phyloP scores from a whole-genome alignment of 1,140 invertebrate genomes.

The Rhyacophila brunnea region DNA sequence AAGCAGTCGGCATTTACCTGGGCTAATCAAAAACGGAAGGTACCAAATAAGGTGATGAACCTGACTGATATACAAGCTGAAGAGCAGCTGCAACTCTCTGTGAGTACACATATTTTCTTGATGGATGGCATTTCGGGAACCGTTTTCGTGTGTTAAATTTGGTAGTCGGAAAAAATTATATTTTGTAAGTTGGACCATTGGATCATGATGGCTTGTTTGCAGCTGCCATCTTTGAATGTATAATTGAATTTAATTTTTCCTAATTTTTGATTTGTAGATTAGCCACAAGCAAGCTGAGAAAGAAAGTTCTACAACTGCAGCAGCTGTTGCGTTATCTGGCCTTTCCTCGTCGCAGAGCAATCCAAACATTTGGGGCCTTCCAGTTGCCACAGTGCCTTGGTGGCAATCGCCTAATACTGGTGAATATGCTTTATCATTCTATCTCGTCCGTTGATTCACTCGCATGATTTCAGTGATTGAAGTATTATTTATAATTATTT shows the following conservation, averaged over 20 bases:
- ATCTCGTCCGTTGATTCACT: not conserved
- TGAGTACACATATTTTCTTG: too few relatives aligned
- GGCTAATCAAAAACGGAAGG: constrained; percentile 6
- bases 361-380: constrained; percentile 13
- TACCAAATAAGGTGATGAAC: constrained; percentile 11
- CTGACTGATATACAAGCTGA: constrained; percentile 29
- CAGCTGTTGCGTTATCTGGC: not conserved
- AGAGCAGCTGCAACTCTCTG: constrained; percentile 15
- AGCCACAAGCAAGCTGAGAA: not conserved
- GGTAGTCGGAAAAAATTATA: too few relatives aligned
- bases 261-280: not conserved
- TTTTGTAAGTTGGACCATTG: too few relatives aligned
- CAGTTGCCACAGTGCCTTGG: constrained; percentile 5
- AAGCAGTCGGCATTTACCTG: not conserved
- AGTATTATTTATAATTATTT: too few relatives aligned
- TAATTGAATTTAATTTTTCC: too few relatives aligned
- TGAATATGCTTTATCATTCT: not conserved
- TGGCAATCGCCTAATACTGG: constrained; percentile 13
- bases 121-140: too few relatives aligned
- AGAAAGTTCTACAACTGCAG: not conserved
- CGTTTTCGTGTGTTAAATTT: too few relatives aligned
- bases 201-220: too few relatives aligned
- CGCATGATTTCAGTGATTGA: too few relatives aligned
- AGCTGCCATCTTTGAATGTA: too few relatives aligned
- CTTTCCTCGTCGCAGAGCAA: too few relatives aligned